Base-by-base conservation (phyloP, 2,113 vertebrate genomes). In the Lathamus discolor region DNA sequence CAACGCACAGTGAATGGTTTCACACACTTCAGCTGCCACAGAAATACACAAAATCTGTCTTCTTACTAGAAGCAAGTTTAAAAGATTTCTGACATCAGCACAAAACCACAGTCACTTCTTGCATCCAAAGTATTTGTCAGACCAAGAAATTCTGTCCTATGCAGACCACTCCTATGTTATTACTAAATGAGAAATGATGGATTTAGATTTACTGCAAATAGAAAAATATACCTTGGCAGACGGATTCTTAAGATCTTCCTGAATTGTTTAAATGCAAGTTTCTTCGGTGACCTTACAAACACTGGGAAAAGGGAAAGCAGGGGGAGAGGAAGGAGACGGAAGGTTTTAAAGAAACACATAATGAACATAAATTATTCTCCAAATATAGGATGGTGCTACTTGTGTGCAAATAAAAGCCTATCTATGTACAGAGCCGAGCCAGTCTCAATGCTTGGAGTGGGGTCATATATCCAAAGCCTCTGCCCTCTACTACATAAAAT, bases 281-380 rank as follows among this genome's bases (percentile, higher is more conserved):
- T 97, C 97, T 96, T 96, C 94, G 43, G 92, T 92, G 86, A 97
- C 95, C 94, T 96, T 95, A 97, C 90, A 96, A 76, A 91, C 96
- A 92, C 95, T 96, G 83, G 88, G 94, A 92, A 96, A 78, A 88
- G 90, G 95, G 90, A 80, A 69, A 70, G 94, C 0, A 19, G 83
- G 80, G 79, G 46, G 33, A 19, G 61, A 81, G 83, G 93, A 84
- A 92, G 94, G 87, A 95, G 83, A 92, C 51, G 95, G 96, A 93
- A 94, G 89, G 90, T 93, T 97, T 95, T 90, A 87, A 91, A 94
- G 90, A 96, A 91, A 91, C 87, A 92, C 62, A 93, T 52, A 67
- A 77, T n/a, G 63, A 83, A 89, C 0, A 54, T 48, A 82, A 84
- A 89, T 96, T 87, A 92, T 59, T 93, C 92, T 91, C 91, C 78